Evolutionary conservation across 1,140 invertebrate genomes (phyloP), one percentile per base, ranked within the genome.

Genomic region (Hyles vespertilio): DNA sequence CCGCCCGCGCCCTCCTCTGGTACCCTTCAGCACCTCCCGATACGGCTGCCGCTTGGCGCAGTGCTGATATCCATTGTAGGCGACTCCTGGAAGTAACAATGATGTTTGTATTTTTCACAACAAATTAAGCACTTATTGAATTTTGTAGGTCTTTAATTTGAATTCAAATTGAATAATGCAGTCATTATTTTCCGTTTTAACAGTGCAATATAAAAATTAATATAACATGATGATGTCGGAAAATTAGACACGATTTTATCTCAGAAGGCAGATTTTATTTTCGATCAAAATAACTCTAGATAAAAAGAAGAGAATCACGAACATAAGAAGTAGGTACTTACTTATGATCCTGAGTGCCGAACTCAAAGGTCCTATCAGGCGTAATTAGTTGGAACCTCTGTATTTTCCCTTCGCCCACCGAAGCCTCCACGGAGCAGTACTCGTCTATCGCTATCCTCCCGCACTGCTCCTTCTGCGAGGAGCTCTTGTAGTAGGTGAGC

Each of bases 401-500:
- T 12, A 90, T 88, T 76, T 91, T 91, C 3, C 90, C 89, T 46
- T 91, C 90, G 8, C 89, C 89, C 22, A 81, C 87, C 0, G 88
- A 74, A 8, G 92, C 90, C 77, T 95, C 94, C 3, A 95, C 91
- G 59, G 92, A 92, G 59, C 92, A 93, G 69, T 92, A 92, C 5
- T 91, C 81, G 63, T 93, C 92, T 22, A 96, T 89, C 2, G 86
- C 51, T 48, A 96, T 92, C 4, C 91, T 83, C 5, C 94, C 94
- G 65, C 93, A 93, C 46, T 92, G 87, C 32, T 95, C 94, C 69
- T 92, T 94, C 77, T 95, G 93, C 3, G 92, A 91, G 5, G 92
- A 91, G 70, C 91, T 92, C 81, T 94, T 94, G 80, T 93, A 96
- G 77, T 95, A 96, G 0, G 90, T 91, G n/a, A 96, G 86, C 64